Evolutionary conservation across 2,797 vertebrate species (phyloP), one percentile per base, ranked within the genome.

Genomic region (Urophycis tenuis): DNA sequence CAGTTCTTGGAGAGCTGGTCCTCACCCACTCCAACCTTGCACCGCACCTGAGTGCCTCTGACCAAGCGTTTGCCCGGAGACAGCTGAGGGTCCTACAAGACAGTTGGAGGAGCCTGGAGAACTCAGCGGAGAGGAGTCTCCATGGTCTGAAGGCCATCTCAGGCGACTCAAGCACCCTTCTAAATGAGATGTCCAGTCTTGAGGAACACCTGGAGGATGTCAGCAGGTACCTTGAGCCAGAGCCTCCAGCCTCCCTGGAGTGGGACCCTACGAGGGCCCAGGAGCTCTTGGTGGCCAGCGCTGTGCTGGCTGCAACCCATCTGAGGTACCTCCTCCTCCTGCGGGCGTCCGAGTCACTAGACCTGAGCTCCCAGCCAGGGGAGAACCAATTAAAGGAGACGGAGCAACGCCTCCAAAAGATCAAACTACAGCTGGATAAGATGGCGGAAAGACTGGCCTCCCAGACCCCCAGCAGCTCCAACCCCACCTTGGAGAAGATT

Each of bases 301-400:
- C 93, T n/a, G 93, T 95, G 30, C 75, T 96, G 0, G 91, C 92
- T 77, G 91, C 91, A n/a, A 88, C 92, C 60, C 92, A 91, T 41
- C 92, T 93, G 0, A 83, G 85, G 8, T 88, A 93, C 86, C 85
- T 86, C 25, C 45, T 90, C 19, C 84, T 98, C 78, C 93, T 92
- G 85, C 90, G 92, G 69, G 89, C 67, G 25, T 88, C 89, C 5
- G 93, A 95, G 45, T 75, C 86, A 15, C 87, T 94, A 10, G 89
- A 92, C 74, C 91, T 91, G 77, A 91, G 89, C 79, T 92, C 93
- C 76, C 92, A 83, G 82, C 94, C 22, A n/a, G 49, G 93, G 76
- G 88, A 91, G 49, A 89, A 87, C 36, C 95, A 97, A 71, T 90
- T 86, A 45, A 83, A 78, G 3, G 82, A 90, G 73, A 88, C 96